phyloP scores from a whole-genome alignment of 2,888 invertebrate species.

The Pogonocherus hispidulus region DNA sequence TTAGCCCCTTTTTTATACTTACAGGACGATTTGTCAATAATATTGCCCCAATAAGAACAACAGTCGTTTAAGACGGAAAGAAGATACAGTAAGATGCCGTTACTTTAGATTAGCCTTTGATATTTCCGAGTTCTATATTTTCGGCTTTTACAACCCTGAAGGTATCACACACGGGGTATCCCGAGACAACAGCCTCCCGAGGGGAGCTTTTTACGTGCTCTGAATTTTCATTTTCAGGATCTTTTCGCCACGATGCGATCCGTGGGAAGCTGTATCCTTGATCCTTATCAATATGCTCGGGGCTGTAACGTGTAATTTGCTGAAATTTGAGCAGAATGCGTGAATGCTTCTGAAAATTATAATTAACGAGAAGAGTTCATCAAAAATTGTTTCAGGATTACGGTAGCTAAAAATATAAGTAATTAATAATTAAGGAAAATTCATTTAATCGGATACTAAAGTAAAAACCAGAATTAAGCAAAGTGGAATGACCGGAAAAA shows the following conservation, averaged over 20 bases:
- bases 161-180: slow-evolving; percentile 56
- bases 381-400: no score
- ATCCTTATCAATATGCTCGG: slow-evolving; percentile 26
- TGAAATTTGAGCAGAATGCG: background rate
- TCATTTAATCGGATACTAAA: no score
- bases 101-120: slow-evolving; percentile 54
- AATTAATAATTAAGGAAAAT: no score
- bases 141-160: slow-evolving; percentile 54
- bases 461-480: no score
- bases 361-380: no score
- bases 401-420: no score
- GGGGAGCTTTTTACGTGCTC: slow-evolving; percentile 55
- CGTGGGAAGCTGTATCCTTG: slow-evolving; percentile 11
- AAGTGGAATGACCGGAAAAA: no score
- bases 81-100: slow-evolving; percentile 49
- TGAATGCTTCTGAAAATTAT: no score
- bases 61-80: slow-evolving; percentile 21
- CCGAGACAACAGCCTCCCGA: slow-evolving; percentile 59
- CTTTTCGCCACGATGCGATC: slow-evolving; percentile 10
- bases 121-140: slow-evolving; percentile 55
- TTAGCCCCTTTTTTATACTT: slow-evolving; percentile 23
- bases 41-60: slow-evolving; percentile 31
- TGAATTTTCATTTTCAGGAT: slow-evolving; percentile 39
- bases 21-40: slow-evolving; percentile 34
- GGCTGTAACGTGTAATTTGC: background rate